A percentile compares a stretch with the other conserved stretches of the same genome.
Evolutionary conservation across 2,113 vertebrate genomes (phyloP).

Genomic region (Ranitomeya variabilis): DNA sequence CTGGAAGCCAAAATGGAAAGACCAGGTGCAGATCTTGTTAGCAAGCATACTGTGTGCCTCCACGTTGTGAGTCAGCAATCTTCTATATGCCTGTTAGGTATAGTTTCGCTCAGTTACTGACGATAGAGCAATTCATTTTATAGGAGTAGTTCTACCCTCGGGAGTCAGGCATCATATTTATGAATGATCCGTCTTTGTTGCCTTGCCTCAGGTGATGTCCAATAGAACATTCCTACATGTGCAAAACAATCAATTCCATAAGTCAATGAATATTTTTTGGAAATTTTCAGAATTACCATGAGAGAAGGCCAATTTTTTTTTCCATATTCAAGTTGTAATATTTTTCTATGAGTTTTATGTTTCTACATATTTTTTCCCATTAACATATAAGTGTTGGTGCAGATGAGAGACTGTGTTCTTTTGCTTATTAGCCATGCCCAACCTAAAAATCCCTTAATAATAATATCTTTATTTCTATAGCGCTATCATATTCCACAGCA

Average conservation of each 20-base stretch:
- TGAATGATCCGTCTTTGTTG: constrained; percentile 58
- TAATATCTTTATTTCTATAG: too few species aligned
- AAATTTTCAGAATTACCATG: neutral
- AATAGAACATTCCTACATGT: constrained; percentile 12
- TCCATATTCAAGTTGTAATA: neutral
- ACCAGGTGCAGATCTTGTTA: constrained; percentile 36
- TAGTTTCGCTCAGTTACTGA: constrained; percentile 51
- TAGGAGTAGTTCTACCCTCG: constrained; percentile 53
- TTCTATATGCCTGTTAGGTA: neutral
- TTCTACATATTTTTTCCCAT: neutral
- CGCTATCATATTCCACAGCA: too few species aligned
- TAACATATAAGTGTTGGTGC: neutral
- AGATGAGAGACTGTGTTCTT: neutral
- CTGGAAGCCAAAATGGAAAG: constrained; percentile 49
- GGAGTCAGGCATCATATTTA: constrained; percentile 56
- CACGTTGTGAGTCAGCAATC: constrained; percentile 62
- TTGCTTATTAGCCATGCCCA: neutral
- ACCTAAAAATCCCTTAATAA: too few species aligned
- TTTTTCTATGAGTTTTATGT: neutral
- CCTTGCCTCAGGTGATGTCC: constrained; percentile 16
- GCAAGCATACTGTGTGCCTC: constrained; percentile 36
- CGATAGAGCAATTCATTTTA: constrained; percentile 28
- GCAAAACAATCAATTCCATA: neutral
- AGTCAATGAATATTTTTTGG: neutral
- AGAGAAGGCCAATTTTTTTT: neutral